phyloP scores from a whole-genome alignment of 2,888 invertebrate genomes.

The Dusona sp. region DNA sequence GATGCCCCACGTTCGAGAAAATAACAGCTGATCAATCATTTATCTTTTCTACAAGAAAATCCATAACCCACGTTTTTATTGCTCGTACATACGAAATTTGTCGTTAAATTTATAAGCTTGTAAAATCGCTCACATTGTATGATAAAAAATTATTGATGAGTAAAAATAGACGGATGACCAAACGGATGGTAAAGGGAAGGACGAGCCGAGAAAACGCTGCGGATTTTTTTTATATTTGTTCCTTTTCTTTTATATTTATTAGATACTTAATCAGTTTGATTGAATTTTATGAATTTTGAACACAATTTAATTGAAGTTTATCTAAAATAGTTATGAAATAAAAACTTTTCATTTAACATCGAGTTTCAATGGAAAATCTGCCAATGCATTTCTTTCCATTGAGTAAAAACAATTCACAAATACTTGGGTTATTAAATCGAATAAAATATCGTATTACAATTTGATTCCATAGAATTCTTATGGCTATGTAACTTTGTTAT shows the following conservation, averaged over 20 bases:
- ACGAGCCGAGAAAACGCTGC: no score
- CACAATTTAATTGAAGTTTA: background rate
- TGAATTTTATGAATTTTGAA: no score
- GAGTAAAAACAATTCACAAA: background rate
- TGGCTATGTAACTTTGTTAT: background rate
- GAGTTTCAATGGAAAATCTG: background rate
- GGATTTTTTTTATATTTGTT: background rate
- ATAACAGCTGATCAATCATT: background rate
- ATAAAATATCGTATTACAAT: background rate
- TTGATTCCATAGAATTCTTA: background rate
- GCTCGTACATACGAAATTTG: background rate
- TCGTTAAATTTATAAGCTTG: constrained; percentile 16
- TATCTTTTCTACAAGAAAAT: background rate
- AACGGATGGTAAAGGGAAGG: background rate
- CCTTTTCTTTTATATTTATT: background rate
- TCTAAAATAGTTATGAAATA: background rate
- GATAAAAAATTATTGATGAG: background rate
- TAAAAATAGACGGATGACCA: no score
- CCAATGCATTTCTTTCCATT: background rate
- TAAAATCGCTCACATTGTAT: background rate
- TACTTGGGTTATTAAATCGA: background rate
- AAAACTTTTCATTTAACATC: background rate
- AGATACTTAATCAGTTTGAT: background rate
- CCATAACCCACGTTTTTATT: constrained; percentile 1
- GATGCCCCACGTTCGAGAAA: no score